Percentiles rank a stretch among this genome's conserved stretches.
These are phyloP conservation scores for Spinibarbus caldwelli DNA, from an alignment of 2,797 vertebrate genomes.

Conservation along the genomic window DNA sequence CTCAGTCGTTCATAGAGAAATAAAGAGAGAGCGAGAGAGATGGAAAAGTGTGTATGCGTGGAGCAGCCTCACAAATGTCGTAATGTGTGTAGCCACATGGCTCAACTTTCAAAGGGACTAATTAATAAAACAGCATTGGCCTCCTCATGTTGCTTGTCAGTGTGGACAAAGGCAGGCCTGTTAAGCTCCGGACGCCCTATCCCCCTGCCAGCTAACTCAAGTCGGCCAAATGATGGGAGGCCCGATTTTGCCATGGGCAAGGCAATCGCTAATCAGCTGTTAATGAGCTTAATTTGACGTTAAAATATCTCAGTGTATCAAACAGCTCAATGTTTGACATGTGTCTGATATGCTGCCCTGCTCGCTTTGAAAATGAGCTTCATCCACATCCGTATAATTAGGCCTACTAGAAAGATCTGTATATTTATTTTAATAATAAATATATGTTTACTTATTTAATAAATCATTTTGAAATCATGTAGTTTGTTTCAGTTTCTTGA, in stretches of 20 bases:
- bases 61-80: conserved; percentile 53
- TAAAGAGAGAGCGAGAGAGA: conserved; percentile 21
- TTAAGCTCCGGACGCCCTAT: conserved; percentile 60
- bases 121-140: conserved; percentile 63
- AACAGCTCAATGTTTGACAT: conserved; percentile 78
- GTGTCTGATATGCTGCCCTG: conserved; percentile 67
- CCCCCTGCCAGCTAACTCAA: conserved; percentile 58
- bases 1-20: conserved; percentile 27
- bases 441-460: neutral
- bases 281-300: conserved; percentile 86
- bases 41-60: conserved; percentile 41
- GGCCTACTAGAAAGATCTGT: conserved; percentile 12
- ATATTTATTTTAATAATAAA: neutral
- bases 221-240: conserved; percentile 62
- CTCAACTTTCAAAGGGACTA: conserved; percentile 65
- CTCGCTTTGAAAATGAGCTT: conserved; percentile 28
- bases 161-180: conserved; percentile 63
- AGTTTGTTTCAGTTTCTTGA: neutral
- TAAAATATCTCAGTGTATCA: conserved; percentile 81
- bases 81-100: conserved; percentile 62
- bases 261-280: conserved; percentile 79
- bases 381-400: conserved; percentile 3
- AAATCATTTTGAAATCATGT: neutral
- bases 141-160: conserved; percentile 63
- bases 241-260: conserved; percentile 69